Evolutionary conservation across 2,888 invertebrate species (phyloP).

Genomic region (Andrena marginata): DNA sequence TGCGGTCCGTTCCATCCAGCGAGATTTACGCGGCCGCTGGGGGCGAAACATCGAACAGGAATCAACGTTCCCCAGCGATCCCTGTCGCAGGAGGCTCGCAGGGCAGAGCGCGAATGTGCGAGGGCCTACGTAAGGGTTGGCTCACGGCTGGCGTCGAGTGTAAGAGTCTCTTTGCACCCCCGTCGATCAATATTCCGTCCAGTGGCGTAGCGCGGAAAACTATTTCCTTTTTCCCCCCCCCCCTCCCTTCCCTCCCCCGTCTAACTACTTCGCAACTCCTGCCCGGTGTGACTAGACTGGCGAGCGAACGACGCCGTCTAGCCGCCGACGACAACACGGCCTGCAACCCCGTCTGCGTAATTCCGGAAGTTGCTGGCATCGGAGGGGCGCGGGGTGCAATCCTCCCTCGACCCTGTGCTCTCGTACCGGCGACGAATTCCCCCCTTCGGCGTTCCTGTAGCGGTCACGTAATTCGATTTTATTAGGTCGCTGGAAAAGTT

Average conservation of each 20-base stretch:
- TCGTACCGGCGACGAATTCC: no score
- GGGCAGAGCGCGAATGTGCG: conserved; percentile 66
- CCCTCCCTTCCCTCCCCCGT: neutral
- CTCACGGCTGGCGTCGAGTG: conserved; percentile 69
- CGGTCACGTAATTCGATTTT: no score
- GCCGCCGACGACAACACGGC: conserved; percentile 11
- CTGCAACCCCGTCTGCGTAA: neutral
- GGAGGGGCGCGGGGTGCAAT: neutral
- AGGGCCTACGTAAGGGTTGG: conserved; percentile 74
- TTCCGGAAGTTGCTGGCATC: conserved; percentile 13
- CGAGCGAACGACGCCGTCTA: neutral
- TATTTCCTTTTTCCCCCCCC: conserved; percentile 63
- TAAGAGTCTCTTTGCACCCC: conserved; percentile 76
- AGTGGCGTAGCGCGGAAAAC: conserved; percentile 80
- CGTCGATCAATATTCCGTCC: conserved; percentile 81
- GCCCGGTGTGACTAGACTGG: conserved; percentile 4
- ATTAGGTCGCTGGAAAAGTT: no score
- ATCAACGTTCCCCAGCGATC: conserved; percentile 60
- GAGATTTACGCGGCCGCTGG: conserved; percentile 5
- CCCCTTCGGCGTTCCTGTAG: no score
- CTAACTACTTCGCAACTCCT: conserved; percentile 34
- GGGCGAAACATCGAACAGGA: conserved; percentile 40
- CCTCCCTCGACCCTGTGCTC: neutral
- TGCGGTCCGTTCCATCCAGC: conserved; percentile 6
- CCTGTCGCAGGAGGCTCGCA: conserved; percentile 42